Base-by-base conservation (phyloP, 2,888 invertebrate genomes). In the Napeogenes inachia region DNA sequence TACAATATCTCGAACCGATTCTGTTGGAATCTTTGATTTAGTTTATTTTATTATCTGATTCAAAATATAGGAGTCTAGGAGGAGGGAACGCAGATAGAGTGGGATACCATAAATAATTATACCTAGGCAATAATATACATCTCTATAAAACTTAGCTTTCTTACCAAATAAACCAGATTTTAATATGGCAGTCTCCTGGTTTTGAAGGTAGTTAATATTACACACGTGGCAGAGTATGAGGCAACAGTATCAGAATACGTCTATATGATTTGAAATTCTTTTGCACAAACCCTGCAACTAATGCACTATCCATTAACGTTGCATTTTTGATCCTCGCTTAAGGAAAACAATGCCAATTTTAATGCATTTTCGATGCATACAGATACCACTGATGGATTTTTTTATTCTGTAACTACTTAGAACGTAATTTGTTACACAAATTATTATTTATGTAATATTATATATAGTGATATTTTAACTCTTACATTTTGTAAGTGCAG, bases 261-360 rank as follows among this genome's bases (percentile, higher is more conserved):
- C 82, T 80, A 75, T 55, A 66, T 78, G 75, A 69, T 79, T 80
- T 78, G 68, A 73, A 76, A 77, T 84, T 86, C 68, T 85, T 83
- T 87, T 87, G 89, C 89, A 88, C 89, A 75, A 70, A 75, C 77
- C 82, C 84, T 80, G 85, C 84, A 84, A 87, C 83, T 84, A 83
- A 80, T 74, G 89, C 89, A 89, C 89, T 71, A 73, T 82, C 81
- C 85, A 77, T 81, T 72, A 81, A 80, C 74, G 78, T 82, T 81
- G 80, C 81, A 79, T 83, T 81, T 81, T 78, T 78, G 68, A 77
- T 75, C 84, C 83, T 83, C 75, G 87, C 88, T 87, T 88, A 73
- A 82, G 89, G 89, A 89, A 89, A 89, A 89, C 70, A 89, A 89
- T 89, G 89, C 88, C 87, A 89, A 89, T 89, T 89, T 89, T 89